phyloP scores from a whole-genome alignment of 2,888 invertebrate genomes.

The Dryobotodes eremita region DNA sequence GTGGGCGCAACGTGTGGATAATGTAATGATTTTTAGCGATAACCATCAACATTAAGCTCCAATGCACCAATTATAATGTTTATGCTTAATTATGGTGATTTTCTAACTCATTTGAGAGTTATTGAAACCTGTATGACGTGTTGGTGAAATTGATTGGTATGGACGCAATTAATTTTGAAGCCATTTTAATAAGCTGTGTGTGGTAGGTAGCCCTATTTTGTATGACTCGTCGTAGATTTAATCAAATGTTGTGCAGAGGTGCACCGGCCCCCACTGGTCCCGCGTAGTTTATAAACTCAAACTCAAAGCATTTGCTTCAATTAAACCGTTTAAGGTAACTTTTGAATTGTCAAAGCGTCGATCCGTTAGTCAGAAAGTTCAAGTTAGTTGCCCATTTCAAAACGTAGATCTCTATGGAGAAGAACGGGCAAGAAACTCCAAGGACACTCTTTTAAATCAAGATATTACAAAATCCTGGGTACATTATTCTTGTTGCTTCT shows the following conservation, averaged over 20 bases:
- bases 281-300: no score
- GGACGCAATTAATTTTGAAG: constrained; percentile 19
- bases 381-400: no score
- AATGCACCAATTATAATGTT: constrained; percentile 52
- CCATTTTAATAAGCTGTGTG: neutral
- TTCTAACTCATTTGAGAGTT: constrained; percentile 39
- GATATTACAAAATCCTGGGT: no score
- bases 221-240: neutral
- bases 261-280: neutral
- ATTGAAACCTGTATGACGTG: constrained; percentile 17
- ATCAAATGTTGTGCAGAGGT: neutral
- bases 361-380: no score
- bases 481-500: no score
- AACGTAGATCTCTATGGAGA: no score
- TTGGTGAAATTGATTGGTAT: constrained; percentile 22
- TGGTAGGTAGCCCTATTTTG: neutral
- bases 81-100: constrained; percentile 33
- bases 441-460: no score
- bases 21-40: constrained; percentile 62
- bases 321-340: no score
- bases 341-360: no score
- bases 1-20: constrained; percentile 56
- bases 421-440: no score
- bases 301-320: no score
- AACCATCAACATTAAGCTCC: constrained; percentile 54